Evolutionary conservation across 2,113 vertebrate species (phyloP).

Genomic region (Varanus salvator): DNA sequence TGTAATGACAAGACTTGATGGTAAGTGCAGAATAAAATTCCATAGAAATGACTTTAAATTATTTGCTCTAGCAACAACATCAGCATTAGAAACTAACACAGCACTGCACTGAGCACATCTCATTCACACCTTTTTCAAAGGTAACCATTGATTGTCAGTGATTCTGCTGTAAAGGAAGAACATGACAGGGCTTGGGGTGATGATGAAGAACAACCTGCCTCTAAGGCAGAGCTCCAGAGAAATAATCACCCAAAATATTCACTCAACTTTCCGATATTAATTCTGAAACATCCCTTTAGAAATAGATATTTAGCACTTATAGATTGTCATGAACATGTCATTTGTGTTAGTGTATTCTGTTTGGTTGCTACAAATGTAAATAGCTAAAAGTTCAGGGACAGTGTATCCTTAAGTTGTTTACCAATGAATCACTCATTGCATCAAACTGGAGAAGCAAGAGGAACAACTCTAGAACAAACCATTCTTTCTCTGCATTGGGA

Average conservation of each 20-base stretch:
- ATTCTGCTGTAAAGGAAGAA: background rate
- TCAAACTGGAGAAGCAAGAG: too few species aligned
- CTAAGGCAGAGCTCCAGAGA: background rate
- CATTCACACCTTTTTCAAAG: background rate
- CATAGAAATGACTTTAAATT: background rate
- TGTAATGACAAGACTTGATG: background rate
- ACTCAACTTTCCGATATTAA: background rate
- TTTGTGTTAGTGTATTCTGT: too few species aligned
- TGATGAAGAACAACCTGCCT: background rate
- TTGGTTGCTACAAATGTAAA: too few species aligned
- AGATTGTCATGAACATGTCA: too few species aligned
- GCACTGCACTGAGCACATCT: background rate
- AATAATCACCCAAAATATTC: background rate
- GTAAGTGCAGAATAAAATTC: slow-evolving; percentile 10
- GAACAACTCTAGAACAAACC: too few species aligned
- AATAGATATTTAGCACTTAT: too few species aligned
- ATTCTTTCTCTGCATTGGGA: too few species aligned
- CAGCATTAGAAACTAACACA: background rate
- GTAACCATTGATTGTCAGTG: background rate
- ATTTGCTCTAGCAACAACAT: background rate
- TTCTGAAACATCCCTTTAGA: background rate
- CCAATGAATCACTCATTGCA: too few species aligned
- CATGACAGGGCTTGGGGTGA: background rate
- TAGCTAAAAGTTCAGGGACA: too few species aligned
- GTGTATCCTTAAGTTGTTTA: too few species aligned